Evolutionary conservation across 2,888 invertebrate species (phyloP).

Genomic region (Idaea aversata): DNA sequence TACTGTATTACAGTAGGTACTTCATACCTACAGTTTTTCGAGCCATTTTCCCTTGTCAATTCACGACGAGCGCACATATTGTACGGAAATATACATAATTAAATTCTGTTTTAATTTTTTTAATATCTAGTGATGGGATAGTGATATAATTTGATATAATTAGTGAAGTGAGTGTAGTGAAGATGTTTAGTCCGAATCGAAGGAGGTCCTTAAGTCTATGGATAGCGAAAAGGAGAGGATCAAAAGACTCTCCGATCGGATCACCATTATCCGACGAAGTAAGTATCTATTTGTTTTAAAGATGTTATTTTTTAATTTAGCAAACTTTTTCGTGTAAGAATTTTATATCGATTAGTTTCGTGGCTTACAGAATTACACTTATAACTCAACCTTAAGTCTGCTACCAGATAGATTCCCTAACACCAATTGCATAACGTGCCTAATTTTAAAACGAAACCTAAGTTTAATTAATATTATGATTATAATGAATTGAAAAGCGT

Average conservation of each 20-base stretch:
- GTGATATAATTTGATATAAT: constrained; percentile 17
- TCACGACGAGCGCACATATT: constrained; percentile 63
- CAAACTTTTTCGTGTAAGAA: no score
- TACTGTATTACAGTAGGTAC: constrained; percentile 30
- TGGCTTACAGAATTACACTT: no score
- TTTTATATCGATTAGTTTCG: no score
- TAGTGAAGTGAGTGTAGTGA: constrained; percentile 15
- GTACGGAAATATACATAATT: constrained; percentile 19
- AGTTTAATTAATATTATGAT: no score
- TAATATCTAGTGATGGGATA: constrained; percentile 12
- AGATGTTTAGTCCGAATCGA: constrained; percentile 36
- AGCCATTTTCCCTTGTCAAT: constrained; percentile 70
- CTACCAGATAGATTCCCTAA: no score
- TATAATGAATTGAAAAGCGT: no score
- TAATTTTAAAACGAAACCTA: no score
- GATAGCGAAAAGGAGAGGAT: constrained; percentile 52
- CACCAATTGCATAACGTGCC: no score
- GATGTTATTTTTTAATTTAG: constrained; percentile 22
- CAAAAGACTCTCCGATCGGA: constrained; percentile 33
- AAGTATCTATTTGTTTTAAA: constrained; percentile 16
- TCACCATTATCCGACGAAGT: constrained; percentile 51
- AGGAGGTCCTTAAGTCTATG: constrained; percentile 52
- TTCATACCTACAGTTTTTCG: constrained; percentile 46
- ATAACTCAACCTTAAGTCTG: no score
- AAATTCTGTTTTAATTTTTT: constrained; percentile 33